phyloP scores from a whole-genome alignment of 2,888 invertebrate species.

The Neoscelio sp. region DNA sequence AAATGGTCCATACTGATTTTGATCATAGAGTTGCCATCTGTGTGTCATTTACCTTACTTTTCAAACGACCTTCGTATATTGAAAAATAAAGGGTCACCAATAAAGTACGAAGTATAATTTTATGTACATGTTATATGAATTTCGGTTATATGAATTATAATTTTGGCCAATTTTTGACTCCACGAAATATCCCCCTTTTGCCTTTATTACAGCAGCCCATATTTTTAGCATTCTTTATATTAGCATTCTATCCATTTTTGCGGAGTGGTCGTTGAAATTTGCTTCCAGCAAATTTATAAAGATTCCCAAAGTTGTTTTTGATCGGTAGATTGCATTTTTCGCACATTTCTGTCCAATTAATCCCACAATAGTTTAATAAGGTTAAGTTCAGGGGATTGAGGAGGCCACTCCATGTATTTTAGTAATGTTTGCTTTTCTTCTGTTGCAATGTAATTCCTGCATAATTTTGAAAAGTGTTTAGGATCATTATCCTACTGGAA shows the following conservation, averaged over 20 bases:
- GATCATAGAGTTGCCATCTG: too few relatives aligned
- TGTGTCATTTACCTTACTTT: too few relatives aligned
- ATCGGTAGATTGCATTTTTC: slow-evolving; percentile 10
- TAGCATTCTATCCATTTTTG: too few relatives aligned
- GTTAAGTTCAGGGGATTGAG: slow-evolving; percentile 56
- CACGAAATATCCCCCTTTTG: slow-evolving; percentile 43
- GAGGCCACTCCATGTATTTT: slow-evolving; percentile 53
- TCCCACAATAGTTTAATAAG: slow-evolving; percentile 62
- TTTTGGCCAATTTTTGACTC: slow-evolving; percentile 26
- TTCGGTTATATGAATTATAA: too few relatives aligned
- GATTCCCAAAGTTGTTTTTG: slow-evolving; percentile 65
- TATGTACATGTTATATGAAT: not conserved
- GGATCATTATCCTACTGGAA: slow-evolving; percentile 70
- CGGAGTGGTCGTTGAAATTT: slow-evolving; percentile 15
- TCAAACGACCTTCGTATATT: too few relatives aligned
- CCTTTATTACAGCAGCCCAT: slow-evolving; percentile 38
- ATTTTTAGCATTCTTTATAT: slow-evolving; percentile 39
- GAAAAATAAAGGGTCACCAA: not conserved
- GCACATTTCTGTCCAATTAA: slow-evolving; percentile 50
- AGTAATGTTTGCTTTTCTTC: slow-evolving; percentile 37
- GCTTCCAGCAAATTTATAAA: slow-evolving; percentile 71
- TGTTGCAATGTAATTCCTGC: slow-evolving; percentile 51
- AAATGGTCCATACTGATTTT: too few relatives aligned
- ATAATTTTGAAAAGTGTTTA: slow-evolving; percentile 63
- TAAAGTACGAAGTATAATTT: not conserved